Conservation (phyloP, 2,797 vertebrate species). For the Rhynchotus rufescens region DNA sequence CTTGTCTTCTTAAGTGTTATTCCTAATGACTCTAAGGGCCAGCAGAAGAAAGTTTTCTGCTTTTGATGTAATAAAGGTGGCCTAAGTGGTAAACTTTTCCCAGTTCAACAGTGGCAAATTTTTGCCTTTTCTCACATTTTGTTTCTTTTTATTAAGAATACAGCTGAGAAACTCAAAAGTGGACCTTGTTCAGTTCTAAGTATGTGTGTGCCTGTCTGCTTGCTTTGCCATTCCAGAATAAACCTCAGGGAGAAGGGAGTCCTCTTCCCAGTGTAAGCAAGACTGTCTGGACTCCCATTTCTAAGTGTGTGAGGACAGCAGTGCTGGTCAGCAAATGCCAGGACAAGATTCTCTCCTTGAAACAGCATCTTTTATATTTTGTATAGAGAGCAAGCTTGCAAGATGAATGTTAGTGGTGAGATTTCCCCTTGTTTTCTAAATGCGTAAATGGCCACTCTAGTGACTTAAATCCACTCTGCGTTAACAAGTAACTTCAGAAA, state of each 20-base stretch:
- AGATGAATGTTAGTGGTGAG: background rate
- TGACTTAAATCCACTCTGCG: background rate
- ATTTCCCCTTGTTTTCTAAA: background rate
- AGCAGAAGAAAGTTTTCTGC: background rate
- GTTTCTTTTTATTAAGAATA: background rate
- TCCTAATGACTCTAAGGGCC: background rate
- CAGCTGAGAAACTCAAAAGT: background rate
- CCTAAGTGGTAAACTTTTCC: background rate
- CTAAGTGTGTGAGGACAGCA: background rate
- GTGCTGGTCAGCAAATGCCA: background rate
- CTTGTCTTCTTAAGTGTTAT: background rate
- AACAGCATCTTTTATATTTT: background rate
- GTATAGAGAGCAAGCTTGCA: background rate
- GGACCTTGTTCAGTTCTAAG: background rate
- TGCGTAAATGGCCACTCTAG: background rate
- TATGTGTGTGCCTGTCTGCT: background rate
- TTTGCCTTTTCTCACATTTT: background rate
- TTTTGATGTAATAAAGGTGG: background rate
- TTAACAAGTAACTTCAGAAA: background rate
- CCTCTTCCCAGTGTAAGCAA: fast-evolving
- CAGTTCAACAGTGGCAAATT: background rate
- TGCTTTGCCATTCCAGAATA: background rate
- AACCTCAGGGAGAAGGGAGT: fast-evolving
- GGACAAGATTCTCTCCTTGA: background rate
- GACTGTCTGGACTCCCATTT: background rate